Conservation (phyloP, 2,797 vertebrate species). For the Chanos chanos region DNA sequence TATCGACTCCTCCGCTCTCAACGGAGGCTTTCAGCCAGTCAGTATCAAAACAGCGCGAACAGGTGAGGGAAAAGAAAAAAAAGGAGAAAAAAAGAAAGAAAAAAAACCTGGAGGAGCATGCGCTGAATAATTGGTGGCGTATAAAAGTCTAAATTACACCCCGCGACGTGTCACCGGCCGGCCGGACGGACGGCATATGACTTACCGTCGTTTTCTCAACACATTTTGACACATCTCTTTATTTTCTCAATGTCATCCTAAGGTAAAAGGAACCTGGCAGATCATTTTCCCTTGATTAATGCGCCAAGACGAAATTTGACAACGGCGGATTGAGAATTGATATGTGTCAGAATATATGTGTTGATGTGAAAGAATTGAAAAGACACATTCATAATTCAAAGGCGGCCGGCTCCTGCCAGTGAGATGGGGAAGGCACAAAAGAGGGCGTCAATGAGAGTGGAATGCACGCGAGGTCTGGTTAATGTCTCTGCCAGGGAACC, state of each 20-base stretch:
- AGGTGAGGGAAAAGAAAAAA: slow-evolving; percentile 60
- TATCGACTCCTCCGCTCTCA: slow-evolving; percentile 80
- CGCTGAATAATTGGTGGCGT: too few species aligned
- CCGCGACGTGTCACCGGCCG: neutral
- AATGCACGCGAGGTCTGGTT: slow-evolving; percentile 25
- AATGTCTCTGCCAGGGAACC: slow-evolving; percentile 41
- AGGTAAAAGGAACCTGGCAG: slow-evolving; percentile 12
- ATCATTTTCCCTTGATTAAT: slow-evolving; percentile 20
- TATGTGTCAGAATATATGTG: slow-evolving; percentile 23
- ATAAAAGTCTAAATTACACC: too few species aligned
- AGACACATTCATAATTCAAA: slow-evolving; percentile 31
- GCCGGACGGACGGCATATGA: neutral
- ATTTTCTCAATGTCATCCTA: slow-evolving; percentile 14
- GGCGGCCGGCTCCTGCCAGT: neutral
- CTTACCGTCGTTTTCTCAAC: neutral
- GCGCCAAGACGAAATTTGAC: slow-evolving; percentile 14
- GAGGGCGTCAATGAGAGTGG: slow-evolving; percentile 25
- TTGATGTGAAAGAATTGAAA: slow-evolving; percentile 4
- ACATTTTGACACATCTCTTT: slow-evolving; percentile 14
- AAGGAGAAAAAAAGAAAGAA: too few species aligned
- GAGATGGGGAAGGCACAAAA: slow-evolving; percentile 7
- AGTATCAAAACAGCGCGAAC: slow-evolving; percentile 85
- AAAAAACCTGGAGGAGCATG: too few species aligned
- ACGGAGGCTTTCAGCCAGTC: slow-evolving; percentile 84
- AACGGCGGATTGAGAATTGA: slow-evolving; percentile 30